Evolutionary conservation across 37 sponge, comb jelly and placozoan species (phyloP), one percentile per base, ranked within the genome.

Genomic region (Eunapius fragilis): DNA sequence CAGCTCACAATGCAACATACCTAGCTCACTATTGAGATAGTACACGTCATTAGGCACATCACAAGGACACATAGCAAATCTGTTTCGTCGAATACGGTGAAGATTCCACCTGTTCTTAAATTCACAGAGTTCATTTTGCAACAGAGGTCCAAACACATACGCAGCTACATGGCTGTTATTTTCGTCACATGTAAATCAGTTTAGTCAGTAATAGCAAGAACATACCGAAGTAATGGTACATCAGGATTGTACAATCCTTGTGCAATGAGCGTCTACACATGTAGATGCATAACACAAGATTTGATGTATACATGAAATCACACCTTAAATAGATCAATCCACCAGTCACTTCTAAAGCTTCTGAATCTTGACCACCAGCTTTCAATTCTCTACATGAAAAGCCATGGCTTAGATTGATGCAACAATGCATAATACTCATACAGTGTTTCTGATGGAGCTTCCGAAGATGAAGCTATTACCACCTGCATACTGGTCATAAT

Each of bases 71-170:
- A 70, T 78, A 76, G 85, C 77, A 30, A 75, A 14, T 27, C 71
- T 36, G 37, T 76, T 85, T 2, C 22, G 71, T 24, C 79, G 19
- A 28, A 86, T 86, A n/a, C 36, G 2, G 34, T 78, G 86, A 25
- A 25, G 32, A 78, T 86, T 86, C 86, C 86, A 78, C 27, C 85
- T 50, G 26, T 85, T 37, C 70, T 76, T 85, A 37, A 86, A 86
- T n/a, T 86, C 72, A 9, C 37, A 14, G 11, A 85, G 79, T 68
- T 78, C 41, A 6, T 78, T 68, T 77, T 76, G 37, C 31, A 85
- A 34, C 38, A 78, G 28, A 27, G 70, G 71, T 23, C 2, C 78
- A 85, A 77, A 82, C 9, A 71, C 73, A 83, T n/a, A 86, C 1
- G 28, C 32, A 58, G 58, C 17, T 58, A 58, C 58, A 58, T 58